These are phyloP conservation scores for Myotis yumanensis DNA, from an alignment of 2,113 vertebrate species.

Conservation along the genomic window DNA sequence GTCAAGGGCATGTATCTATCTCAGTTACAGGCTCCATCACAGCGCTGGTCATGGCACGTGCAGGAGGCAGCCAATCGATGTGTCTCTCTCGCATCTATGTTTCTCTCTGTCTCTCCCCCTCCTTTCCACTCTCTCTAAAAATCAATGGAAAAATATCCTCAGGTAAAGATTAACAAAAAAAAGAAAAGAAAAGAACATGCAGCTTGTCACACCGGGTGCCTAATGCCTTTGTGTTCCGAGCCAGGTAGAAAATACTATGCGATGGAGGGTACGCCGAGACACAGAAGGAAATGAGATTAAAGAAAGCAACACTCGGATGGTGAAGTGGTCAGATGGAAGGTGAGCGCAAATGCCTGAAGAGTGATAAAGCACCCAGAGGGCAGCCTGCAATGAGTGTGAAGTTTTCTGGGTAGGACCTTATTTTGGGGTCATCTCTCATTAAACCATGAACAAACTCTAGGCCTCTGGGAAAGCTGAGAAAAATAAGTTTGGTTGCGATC, in stretches of 20 bases:
- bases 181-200: not conserved
- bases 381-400: not conserved
- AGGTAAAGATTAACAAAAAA: no score
- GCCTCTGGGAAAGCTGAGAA: not conserved
- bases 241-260: constrained; percentile 96
- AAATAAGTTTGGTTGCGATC: not conserved
- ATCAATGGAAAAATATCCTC: no score
- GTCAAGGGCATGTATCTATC: no score
- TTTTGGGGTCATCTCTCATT: not conserved
- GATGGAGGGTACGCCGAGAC: constrained; percentile 91
- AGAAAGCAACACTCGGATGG: constrained; percentile 94
- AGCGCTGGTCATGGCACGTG: no score
- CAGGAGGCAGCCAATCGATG: no score
- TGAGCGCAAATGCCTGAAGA: constrained; percentile 67
- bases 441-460: not conserved
- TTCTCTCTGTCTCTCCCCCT: no score
- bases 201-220: not conserved
- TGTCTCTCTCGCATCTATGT: no score
- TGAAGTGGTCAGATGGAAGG: constrained; percentile 98
- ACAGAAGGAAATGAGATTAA: constrained; percentile 91
- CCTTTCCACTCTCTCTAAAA: no score
- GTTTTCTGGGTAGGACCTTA: not conserved
- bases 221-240: not conserved
- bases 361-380: not conserved
- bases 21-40: no score